Percentiles rank a stretch among this genome's conserved stretches.
Conservation (phyloP, 2,797 vertebrate genomes). For the Pangasius djambal region DNA sequence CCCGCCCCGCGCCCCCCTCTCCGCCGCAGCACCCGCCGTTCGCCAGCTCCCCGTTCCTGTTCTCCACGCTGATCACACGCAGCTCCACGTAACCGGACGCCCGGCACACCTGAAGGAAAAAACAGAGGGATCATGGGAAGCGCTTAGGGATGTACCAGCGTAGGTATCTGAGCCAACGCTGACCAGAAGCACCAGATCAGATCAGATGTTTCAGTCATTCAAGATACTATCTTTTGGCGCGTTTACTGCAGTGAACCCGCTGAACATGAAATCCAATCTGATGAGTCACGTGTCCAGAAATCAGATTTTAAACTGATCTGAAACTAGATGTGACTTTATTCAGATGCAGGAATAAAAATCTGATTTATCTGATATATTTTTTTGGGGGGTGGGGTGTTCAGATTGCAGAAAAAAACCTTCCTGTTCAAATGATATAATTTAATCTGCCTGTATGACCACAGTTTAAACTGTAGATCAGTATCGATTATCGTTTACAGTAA, state of each 20-base stretch:
- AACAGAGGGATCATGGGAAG: conserved; percentile 13
- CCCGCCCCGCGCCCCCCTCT: conserved; percentile 67
- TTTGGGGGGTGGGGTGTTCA: not conserved
- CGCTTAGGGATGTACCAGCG: not conserved
- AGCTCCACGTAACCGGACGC: conserved; percentile 94
- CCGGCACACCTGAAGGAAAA: conserved; percentile 79
- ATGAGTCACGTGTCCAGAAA: not conserved
- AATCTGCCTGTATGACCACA: not conserved
- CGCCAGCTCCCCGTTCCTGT: conserved; percentile 85
- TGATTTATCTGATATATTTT: not conserved
- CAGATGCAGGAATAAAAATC: not conserved
- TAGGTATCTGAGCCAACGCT: not conserved
- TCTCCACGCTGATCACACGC: conserved; percentile 87
- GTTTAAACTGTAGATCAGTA: not conserved
- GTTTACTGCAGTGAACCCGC: too few relatives aligned
- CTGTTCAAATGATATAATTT: not conserved
- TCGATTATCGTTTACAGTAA: not conserved
- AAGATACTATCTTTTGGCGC: not conserved
- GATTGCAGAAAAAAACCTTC: not conserved
- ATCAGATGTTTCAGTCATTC: not conserved
- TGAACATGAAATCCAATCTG: not conserved
- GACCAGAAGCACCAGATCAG: not conserved
- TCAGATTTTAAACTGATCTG: not conserved
- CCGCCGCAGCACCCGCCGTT: conserved; percentile 90
- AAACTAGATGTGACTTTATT: not conserved